Conservation (phyloP, 2,797 vertebrate genomes). For the Pangasius krempfi region DNA sequence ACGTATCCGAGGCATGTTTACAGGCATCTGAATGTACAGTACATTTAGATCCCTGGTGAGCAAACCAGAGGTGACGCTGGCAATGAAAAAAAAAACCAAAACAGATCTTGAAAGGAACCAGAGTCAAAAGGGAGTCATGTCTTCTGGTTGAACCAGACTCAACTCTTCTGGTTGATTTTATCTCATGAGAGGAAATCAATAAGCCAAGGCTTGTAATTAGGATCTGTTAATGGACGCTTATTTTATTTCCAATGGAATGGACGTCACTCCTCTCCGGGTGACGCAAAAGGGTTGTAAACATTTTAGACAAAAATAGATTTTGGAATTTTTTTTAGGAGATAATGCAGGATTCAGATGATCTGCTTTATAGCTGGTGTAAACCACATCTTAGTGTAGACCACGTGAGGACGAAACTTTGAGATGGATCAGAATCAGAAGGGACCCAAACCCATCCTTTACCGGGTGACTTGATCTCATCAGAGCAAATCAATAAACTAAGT, state of each 20-base stretch:
- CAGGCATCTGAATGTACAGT: background rate
- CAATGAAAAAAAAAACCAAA: no score
- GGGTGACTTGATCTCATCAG: background rate
- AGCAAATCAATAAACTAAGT: background rate
- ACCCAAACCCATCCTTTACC: background rate
- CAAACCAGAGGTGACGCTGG: no score
- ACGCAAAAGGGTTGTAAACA: background rate
- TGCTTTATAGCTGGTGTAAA: background rate
- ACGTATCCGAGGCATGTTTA: background rate
- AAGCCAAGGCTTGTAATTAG: background rate
- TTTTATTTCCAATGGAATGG: background rate
- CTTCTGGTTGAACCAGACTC: background rate
- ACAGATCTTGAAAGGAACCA: background rate
- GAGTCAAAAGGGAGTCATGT: background rate
- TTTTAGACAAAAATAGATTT: background rate
- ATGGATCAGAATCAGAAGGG: background rate
- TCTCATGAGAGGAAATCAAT: background rate
- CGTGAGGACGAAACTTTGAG: background rate
- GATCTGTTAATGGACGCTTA: background rate
- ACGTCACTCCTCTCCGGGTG: background rate
- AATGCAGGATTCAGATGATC: background rate
- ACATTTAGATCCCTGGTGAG: background rate
- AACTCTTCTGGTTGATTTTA: background rate
- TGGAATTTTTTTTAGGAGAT: background rate
- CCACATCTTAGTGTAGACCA: background rate